Percentiles rank a stretch among this genome's conserved stretches.
Evolutionary conservation across 2,797 vertebrate species (phyloP).

Genomic region (Rachycentron canadum): DNA sequence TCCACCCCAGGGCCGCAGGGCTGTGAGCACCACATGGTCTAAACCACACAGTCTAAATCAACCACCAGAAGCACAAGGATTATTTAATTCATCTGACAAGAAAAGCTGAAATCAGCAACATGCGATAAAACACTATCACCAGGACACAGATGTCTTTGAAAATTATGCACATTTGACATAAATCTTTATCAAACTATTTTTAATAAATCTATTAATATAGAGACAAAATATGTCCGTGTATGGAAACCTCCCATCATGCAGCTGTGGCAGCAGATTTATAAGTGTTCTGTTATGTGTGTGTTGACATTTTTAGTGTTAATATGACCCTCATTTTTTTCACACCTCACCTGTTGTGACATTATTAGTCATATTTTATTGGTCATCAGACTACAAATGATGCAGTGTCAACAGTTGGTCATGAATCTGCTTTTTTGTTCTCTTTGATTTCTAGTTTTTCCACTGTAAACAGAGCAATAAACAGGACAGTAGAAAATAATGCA

Average conservation of each 20-base stretch:
- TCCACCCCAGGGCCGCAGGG: background rate
- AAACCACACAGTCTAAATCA: no score
- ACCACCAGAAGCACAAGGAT: background rate
- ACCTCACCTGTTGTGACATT: conserved; percentile 11
- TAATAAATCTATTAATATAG: background rate
- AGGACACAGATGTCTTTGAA: background rate
- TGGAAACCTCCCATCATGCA: background rate
- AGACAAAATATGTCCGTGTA: background rate
- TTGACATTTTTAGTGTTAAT: conserved; percentile 6
- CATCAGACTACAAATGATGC: background rate
- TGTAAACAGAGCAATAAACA: background rate
- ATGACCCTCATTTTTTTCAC: conserved; percentile 13
- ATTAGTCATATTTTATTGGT: no score
- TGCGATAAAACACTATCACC: background rate
- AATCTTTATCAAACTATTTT: background rate
- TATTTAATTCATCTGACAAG: background rate
- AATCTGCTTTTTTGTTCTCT: background rate
- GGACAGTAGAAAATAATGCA: background rate
- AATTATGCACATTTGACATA: background rate
- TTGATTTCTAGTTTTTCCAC: background rate
- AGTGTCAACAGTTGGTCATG: conserved; percentile 3
- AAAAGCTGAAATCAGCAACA: background rate
- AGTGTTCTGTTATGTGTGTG: background rate
- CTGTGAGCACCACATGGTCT: background rate
- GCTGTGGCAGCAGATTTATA: conserved; percentile 3